Evolutionary conservation across 1,140 invertebrate genomes (phyloP).

Genomic region (Spodoptera litura): DNA sequence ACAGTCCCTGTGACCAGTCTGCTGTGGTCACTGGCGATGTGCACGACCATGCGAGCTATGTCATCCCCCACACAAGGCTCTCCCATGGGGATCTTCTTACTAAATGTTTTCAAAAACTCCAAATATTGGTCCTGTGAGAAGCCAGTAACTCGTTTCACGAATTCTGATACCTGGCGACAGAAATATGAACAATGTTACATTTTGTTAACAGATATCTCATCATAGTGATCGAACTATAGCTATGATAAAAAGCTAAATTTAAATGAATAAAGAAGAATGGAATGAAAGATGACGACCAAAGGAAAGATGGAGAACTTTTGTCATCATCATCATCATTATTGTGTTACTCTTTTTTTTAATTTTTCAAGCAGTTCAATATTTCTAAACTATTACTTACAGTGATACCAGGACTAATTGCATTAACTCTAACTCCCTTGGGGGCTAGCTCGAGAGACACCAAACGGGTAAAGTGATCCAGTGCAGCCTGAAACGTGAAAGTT

Average conservation of each 20-base stretch:
- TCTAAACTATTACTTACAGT: slow-evolving; percentile 84
- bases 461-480: slow-evolving; percentile 91
- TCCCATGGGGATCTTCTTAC: slow-evolving; percentile 86
- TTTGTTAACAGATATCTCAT: too few species aligned
- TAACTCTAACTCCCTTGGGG: slow-evolving; percentile 89
- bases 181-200: neutral
- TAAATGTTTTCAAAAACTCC: slow-evolving; percentile 41
- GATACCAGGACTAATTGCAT: slow-evolving; percentile 90
- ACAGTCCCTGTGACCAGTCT: slow-evolving; percentile 26
- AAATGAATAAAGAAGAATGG: neutral
- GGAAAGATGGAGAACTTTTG: too few species aligned
- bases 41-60: slow-evolving; percentile 91
- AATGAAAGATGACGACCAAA: too few species aligned
- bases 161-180: slow-evolving; percentile 44
- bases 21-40: slow-evolving; percentile 85
- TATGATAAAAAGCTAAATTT: too few species aligned
- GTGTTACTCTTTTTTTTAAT: too few species aligned
- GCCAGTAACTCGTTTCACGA: slow-evolving; percentile 53
- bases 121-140: slow-evolving; percentile 51
- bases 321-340: too few species aligned
- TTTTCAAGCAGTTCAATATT: too few species aligned
- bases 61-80: slow-evolving; percentile 89
- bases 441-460: slow-evolving; percentile 89
- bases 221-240: too few species aligned
- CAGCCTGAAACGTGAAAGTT: slow-evolving; percentile 85